These are phyloP conservation scores for Ciconia stormi DNA, from an alignment of 2,113 vertebrate genomes.

Conservation along the genomic window DNA sequence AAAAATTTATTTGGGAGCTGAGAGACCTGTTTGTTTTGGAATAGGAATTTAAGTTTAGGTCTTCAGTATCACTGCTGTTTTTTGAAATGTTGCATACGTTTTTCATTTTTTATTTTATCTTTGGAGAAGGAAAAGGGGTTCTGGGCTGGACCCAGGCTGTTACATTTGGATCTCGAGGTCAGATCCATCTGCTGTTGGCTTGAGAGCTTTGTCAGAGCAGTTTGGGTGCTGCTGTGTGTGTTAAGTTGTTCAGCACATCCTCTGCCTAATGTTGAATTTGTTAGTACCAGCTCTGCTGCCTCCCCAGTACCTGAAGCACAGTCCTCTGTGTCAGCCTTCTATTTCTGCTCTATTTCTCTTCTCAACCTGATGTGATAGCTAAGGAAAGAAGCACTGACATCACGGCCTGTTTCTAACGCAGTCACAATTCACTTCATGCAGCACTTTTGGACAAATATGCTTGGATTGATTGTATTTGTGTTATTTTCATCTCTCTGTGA, in stretches of 20 bases:
- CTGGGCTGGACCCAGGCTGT: neutral
- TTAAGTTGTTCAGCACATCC: neutral
- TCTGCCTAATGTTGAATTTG: neutral
- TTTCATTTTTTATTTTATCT: neutral
- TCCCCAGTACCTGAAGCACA: neutral
- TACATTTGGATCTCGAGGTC: neutral
- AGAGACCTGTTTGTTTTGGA: neutral
- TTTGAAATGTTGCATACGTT: neutral
- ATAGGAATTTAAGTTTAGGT: neutral
- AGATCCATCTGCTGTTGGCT: neutral
- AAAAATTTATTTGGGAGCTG: neutral
- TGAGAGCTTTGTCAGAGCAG: neutral
- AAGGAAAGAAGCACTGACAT: neutral
- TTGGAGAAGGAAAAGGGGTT: neutral
- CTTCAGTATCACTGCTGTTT: neutral
- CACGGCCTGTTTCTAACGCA: neutral
- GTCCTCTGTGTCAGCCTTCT: neutral
- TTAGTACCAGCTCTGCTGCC: neutral
- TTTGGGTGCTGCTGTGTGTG: neutral
- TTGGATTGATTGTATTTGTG: neutral
- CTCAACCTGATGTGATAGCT: neutral
- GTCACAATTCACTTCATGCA: neutral
- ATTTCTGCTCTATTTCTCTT: neutral
- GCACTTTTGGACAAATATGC: neutral
- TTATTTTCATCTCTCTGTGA: neutral